Evolutionary conservation across 2,113 vertebrate species (phyloP).

Genomic region (Nothoprocta perdicaria): DNA sequence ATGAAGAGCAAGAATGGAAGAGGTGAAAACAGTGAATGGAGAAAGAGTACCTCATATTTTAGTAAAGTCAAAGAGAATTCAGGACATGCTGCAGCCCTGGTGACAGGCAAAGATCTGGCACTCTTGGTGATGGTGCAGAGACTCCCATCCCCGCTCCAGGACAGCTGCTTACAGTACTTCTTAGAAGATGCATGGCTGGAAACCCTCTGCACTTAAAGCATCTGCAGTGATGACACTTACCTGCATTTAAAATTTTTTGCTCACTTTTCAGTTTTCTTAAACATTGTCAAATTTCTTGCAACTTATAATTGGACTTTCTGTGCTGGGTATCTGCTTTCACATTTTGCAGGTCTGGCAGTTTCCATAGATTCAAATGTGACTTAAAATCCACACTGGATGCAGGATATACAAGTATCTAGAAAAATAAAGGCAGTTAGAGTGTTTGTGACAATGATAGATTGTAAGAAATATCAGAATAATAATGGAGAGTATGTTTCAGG

Average conservation of each 20-base stretch:
- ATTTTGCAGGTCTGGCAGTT: neutral
- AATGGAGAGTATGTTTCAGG: neutral
- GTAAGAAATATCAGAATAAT: neutral
- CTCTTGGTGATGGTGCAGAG: neutral
- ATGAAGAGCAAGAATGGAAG: neutral
- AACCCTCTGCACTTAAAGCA: neutral
- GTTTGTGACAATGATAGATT: neutral
- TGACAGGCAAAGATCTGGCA: neutral
- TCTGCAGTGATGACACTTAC: neutral
- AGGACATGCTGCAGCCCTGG: neutral
- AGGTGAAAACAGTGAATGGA: neutral
- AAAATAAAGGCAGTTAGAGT: neutral
- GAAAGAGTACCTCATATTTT: neutral
- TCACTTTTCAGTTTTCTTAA: neutral
- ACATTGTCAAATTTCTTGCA: neutral
- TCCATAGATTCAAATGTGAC: neutral
- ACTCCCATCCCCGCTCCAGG: accelerated
- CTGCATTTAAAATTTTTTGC: neutral
- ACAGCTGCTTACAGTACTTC: accelerated
- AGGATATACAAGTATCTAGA: neutral
- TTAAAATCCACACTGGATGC: neutral
- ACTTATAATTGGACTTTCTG: neutral
- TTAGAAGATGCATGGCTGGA: accelerated
- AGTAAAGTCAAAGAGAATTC: neutral
- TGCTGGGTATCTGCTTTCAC: accelerated